Base-by-base conservation (phyloP, 2,888 invertebrate genomes). In the Euplagia quadripunctaria region DNA sequence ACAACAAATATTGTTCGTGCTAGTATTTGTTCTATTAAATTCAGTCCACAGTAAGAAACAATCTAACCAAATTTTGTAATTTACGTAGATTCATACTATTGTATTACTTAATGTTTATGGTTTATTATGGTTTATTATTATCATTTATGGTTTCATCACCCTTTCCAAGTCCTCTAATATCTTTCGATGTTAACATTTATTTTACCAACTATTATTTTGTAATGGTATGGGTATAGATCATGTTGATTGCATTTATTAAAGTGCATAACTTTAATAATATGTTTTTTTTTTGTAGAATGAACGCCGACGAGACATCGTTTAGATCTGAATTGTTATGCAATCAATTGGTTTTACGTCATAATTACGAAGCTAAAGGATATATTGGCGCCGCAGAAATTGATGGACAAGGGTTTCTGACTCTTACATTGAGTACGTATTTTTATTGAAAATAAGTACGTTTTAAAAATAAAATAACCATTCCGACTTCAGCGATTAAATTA, bases 371-470 rank as follows among this genome's bases (percentile, higher is more conserved):
- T 16, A 51, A 67, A 51, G 67, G 67, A 41, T 5, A 11, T 17
- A 52, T 67, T 6, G 52, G 17, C 17, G 1, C 16, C 8, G 16
- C 17, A 51, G 52, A 67, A 41, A 6, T 52, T 52, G 31, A 17
- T 7, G 67, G 67, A 52, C 11, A 14, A 41, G 51, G 52, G 17
- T 17, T 16, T 17, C 11, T 41, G 1, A 31, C 41, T 17, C 8
- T 67, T 51, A 41, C 17, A 17, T 67, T 51, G 31, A 52, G 67
- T 67, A 52, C 52, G 67, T 67, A 52, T 67, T 52, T 51, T 8
- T 0, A 20, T n/a, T 11, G 11, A 4, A n/a, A n/a, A n/a, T n/a
- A n/a, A n/a, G n/a, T n/a, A n/a, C n/a, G n/a, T 5, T n/a, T 43
- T 64, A 52, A 14, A 49, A 16, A 6, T 49, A 14, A 31, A 8